These are phyloP conservation scores for Apis laboriosa DNA, from an alignment of 1,140 invertebrate genomes.

Conservation along the genomic window DNA sequence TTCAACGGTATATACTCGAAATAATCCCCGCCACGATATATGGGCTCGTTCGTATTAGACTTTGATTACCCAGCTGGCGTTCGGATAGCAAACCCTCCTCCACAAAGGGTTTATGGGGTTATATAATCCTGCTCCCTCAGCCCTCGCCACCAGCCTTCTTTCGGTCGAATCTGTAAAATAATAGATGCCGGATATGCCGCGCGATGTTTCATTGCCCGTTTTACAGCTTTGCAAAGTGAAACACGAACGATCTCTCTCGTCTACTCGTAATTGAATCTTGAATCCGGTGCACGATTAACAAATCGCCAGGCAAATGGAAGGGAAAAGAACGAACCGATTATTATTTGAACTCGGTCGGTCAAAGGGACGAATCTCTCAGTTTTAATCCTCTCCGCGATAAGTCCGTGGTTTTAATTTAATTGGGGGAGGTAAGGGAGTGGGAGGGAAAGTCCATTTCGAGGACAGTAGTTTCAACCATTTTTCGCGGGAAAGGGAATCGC, in stretches of 20 bases:
- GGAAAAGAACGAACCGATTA: neutral
- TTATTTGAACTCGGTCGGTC: neutral
- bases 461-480: too few species aligned
- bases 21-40: constrained; percentile 34
- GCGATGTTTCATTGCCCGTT: constrained; percentile 38
- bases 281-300: constrained; percentile 42
- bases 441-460: too few species aligned
- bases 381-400: neutral
- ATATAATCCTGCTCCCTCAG: neutral
- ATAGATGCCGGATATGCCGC: neutral
- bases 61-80: constrained; percentile 14
- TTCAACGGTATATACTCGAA: neutral
- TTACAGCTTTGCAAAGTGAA: constrained; percentile 29
- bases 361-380: neutral
- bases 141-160: neutral
- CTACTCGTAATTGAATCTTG: constrained; percentile 49
- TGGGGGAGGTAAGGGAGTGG: too few species aligned
- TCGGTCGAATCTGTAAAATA: constrained; percentile 52
- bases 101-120: constrained; percentile 42
- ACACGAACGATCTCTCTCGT: constrained; percentile 18
- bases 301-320: neutral
- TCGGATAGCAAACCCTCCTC: neutral
- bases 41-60: neutral
- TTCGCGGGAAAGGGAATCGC: too few species aligned
- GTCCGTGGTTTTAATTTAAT: constrained; percentile 1